Conservation (phyloP, 2,888 invertebrate species). For the Agonopterix heracliana region DNA sequence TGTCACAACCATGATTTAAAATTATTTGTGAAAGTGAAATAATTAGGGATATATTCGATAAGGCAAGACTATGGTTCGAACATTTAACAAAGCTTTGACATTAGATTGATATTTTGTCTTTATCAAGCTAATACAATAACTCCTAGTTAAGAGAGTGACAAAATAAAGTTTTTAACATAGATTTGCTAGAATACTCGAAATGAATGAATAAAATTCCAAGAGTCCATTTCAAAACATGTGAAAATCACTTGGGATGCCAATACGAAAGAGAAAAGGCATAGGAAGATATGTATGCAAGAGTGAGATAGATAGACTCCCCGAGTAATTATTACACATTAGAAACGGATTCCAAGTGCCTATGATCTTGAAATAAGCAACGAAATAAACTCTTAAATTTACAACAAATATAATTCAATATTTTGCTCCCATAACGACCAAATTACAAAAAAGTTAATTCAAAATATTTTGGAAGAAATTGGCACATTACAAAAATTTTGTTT, state of each 20-base stretch:
- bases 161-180: too few species aligned
- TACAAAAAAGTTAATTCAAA: constrained; percentile 10
- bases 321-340: too few species aligned
- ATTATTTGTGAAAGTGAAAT: background rate
- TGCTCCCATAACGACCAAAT: constrained; percentile 19
- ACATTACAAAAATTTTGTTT: constrained; percentile 22
- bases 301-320: too few species aligned
- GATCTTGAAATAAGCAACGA: constrained; percentile 14
- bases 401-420: constrained; percentile 27
- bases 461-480: constrained; percentile 27
- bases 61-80: background rate
- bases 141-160: too few species aligned
- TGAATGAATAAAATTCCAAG: too few species aligned
- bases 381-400: constrained; percentile 41
- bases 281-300: too few species aligned
- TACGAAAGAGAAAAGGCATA: too few species aligned
- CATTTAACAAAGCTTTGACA: background rate
- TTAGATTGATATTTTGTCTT: background rate
- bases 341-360: too few species aligned
- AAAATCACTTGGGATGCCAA: too few species aligned
- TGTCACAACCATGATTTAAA: constrained; percentile 8
- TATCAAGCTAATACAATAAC: background rate
- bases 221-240: too few species aligned
- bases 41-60: too few species aligned
- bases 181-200: too few species aligned